Evolutionary conservation across 2,113 vertebrate species (phyloP), one percentile per base, ranked within the genome.

Genomic region (Pleuronectes platessa): DNA sequence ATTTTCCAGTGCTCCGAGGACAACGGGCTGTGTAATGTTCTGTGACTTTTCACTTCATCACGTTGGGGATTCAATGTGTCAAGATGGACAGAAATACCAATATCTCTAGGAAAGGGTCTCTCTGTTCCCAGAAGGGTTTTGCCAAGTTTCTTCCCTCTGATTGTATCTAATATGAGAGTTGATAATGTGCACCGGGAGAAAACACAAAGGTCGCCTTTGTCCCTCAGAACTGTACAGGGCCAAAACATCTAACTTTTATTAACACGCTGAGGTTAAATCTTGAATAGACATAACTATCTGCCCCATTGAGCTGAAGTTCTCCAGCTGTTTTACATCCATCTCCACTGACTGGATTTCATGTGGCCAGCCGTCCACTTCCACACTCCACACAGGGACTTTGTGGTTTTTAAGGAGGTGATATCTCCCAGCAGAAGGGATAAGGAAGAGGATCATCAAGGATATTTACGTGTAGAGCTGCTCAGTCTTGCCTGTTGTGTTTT

Each of bases 221-320:
- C 31, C 5, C 31, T 6, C 31, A 31, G 6, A 31, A 31, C 47
- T 27, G 31, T 17, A 61, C 35, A 21, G 51, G 3, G 14, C 14
- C 42, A 20, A 5, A 37, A 51, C 58, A n/a, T 72, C 12, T 26
- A 18, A 62, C 59, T 17, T 23, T 59, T 69, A n/a, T 62, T 14
- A 14, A 37, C 21, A 55, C 49, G 20, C 35, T 72, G 27, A 68
- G 18, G 31, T 59, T 45, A 42, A 59, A 61, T 26, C 24, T 68
- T 53, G 13, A 21, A 10, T 8, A 21, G 45, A 58, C 12, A 56
- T 53, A 17, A 47, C 27, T 23, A 51, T 72, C 72, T 78, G 61
- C 63, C 71, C 40, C 27, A 70, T 87, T 53, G 77, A 65, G 56
- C 49, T 79, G 77, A 86, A 27, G 64, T 60, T 76, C 83, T 76